phyloP scores from a whole-genome alignment of 2,888 invertebrate genomes.

The Ptilodon capucinus region DNA sequence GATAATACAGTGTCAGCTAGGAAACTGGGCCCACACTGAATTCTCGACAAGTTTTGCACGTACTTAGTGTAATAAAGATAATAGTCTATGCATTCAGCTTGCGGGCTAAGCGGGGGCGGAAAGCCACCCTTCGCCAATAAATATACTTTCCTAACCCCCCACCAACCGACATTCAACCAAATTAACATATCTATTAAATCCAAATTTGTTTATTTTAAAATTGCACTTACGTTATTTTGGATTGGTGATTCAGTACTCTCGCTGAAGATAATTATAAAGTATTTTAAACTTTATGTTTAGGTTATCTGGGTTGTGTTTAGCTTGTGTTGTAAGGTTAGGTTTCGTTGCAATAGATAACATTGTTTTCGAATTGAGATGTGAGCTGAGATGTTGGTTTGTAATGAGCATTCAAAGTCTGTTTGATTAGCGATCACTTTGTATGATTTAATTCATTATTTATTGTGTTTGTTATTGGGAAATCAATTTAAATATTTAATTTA shows the following conservation, averaged over 20 bases:
- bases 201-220: conserved; percentile 6
- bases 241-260: conserved; percentile 3
- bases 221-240: conserved; percentile 5
- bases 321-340: conserved; percentile 8
- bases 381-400: conserved; percentile 51
- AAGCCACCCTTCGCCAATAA: conserved; percentile 58
- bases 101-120: conserved; percentile 57
- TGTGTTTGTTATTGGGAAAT: background rate
- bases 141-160: conserved; percentile 39
- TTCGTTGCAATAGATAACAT: conserved; percentile 55
- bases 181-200: conserved; percentile 2
- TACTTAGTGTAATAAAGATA: conserved; percentile 57
- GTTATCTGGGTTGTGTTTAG: conserved; percentile 35
- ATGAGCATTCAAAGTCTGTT: conserved; percentile 56
- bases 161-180: conserved; percentile 35
- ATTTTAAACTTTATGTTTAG: conserved; percentile 26
- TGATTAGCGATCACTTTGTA: conserved; percentile 28
- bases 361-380: conserved; percentile 75
- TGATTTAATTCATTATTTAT: background rate
- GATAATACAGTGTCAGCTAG: too few relatives aligned
- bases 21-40: conserved; percentile 7
- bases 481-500: too few relatives aligned
- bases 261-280: conserved; percentile 10
- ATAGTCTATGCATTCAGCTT: conserved; percentile 45
- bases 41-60: conserved; percentile 46